phyloP scores from a whole-genome alignment of 2,888 invertebrate genomes.

The Eretmocerus hayati region DNA sequence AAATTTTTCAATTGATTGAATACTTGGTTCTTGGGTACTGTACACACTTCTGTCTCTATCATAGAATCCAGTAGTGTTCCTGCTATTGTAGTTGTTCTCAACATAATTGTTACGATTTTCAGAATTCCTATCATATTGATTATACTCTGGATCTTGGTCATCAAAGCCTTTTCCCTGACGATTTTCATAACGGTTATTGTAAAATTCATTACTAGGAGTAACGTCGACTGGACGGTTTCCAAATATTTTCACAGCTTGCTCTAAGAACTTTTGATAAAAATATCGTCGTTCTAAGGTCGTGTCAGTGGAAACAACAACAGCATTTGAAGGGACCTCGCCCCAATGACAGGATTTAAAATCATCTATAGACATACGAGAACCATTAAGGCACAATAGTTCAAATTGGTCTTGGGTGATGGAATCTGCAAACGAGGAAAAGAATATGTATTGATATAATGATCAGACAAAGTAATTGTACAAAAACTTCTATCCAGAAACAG shows the following conservation, averaged over 20 bases:
- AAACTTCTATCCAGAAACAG: too few species aligned
- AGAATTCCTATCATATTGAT: conserved; percentile 23
- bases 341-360: conserved; percentile 75
- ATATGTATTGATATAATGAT: conserved; percentile 5
- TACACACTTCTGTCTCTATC: conserved; percentile 15
- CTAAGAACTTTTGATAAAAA: conserved; percentile 60
- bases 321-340: conserved; percentile 78
- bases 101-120: conserved; percentile 27
- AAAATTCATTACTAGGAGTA: conserved; percentile 21
- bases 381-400: conserved; percentile 77
- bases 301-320: conserved; percentile 80
- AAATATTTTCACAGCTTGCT: conserved; percentile 50
- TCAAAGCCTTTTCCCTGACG: conserved; percentile 23
- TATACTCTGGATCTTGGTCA: conserved; percentile 24
- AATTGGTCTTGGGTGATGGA: conserved; percentile 62
- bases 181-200: conserved; percentile 28
- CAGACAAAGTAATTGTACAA: too few species aligned
- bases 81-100: conserved; percentile 21
- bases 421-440: conserved; percentile 48
- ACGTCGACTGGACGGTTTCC: conserved; percentile 23
- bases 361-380: conserved; percentile 59
- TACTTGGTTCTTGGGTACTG: conserved; percentile 26
- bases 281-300: conserved; percentile 53
- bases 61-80: conserved; percentile 21
- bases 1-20: conserved; percentile 58